Evolutionary conservation across 2,888 invertebrate genomes (phyloP), one percentile per base, ranked within the genome.

Genomic region (Tribolium freemani): DNA sequence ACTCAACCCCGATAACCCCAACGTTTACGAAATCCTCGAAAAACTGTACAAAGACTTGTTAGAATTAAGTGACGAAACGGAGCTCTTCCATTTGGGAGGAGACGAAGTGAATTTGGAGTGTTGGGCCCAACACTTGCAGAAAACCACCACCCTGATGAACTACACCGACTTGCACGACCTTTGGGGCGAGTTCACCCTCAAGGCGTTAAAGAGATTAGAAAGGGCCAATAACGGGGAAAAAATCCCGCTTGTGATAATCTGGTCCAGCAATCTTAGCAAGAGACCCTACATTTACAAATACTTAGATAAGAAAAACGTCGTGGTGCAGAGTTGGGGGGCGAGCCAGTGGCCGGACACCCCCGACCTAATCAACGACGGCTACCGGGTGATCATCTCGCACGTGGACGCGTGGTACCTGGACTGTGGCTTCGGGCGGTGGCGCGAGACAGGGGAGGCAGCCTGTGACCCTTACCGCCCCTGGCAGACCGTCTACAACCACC

Each of bases 321-420:
- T 93, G 26, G 90, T 94, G 13, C 94, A 95, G 83, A 90, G 93
- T 57, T 95, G 95, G 95, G 94, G 95, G 45, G 92, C 93, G 0
- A 94, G 93, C 78, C 91, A 91, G 51, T 95, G 95, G 93, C 90
- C 92, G 1, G 94, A 94, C 83, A 94, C 95, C 10, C 90, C 91
- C 4, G 93, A 93, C 73, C 88, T 95, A 3, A 86, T 95, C 20
- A 91, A 93, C 77, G 92, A 92, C 68, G 95, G 95, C 1, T 95
- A 92, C 86, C 90, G 92, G 69, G 88, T 94, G 60, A 92, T 96
- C 68, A 86, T 95, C 69, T 95, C 95, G 10, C 95, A 96, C 86
- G 95, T 95, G 66, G 95, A 96, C 84, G 94, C 94, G 3, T 94
- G 94, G 94, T 96, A 95, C 86, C 88, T 96, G 77, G 95, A 96